phyloP scores from a whole-genome alignment of 2,113 vertebrate genomes.

The Pitta sordida region DNA sequence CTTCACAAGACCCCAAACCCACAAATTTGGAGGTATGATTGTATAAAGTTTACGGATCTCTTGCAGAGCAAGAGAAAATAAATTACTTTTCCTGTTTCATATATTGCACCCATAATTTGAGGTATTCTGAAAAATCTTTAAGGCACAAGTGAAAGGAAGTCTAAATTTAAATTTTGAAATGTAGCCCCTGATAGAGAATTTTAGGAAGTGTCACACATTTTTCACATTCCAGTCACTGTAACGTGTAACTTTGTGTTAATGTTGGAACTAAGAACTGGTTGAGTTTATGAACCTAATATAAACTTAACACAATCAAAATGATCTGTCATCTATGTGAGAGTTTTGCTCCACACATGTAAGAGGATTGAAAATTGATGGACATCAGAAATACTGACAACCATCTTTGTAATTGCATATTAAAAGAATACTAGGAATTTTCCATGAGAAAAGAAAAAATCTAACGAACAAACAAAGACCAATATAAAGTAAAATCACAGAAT shows the following conservation, averaged over 20 bases:
- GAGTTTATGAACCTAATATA: background rate
- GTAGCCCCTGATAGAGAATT: background rate
- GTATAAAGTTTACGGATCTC: background rate
- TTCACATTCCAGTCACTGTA: background rate
- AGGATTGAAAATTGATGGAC: background rate
- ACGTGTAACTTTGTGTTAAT: background rate
- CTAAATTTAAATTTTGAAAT: background rate
- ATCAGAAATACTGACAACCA: background rate
- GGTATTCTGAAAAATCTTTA: background rate
- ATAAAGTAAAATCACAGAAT: background rate
- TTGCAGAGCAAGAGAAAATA: background rate
- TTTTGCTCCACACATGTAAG: background rate
- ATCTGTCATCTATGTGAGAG: background rate
- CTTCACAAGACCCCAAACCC: no score
- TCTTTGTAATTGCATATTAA: background rate
- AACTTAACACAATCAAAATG: background rate
- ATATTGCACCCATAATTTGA: background rate
- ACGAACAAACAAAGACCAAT: background rate
- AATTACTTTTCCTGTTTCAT: background rate
- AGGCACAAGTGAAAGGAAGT: background rate
- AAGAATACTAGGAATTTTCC: background rate
- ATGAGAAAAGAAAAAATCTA: background rate
- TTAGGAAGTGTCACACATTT: background rate
- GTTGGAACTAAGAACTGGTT: background rate
- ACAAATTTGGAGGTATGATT: no score